Evolutionary conservation across 1,140 invertebrate species (phyloP).

Genomic region (Amphibalanus amphitrite): DNA sequence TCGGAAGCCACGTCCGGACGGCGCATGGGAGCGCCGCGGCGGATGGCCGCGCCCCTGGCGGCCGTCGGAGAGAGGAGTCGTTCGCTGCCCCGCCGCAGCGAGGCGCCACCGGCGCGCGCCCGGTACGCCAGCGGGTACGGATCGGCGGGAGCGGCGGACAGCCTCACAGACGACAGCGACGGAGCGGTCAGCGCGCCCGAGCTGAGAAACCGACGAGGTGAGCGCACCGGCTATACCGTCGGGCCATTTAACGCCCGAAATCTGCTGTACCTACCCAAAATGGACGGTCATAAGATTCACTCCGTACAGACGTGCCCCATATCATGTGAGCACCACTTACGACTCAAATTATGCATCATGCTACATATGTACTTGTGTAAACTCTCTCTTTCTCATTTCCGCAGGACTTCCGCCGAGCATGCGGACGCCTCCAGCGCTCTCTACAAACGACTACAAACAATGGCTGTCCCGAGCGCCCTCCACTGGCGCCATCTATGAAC

Average conservation of each 20-base stretch:
- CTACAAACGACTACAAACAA: constrained; percentile 72
- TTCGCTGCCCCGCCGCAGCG: constrained; percentile 17
- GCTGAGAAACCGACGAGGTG: constrained; percentile 20
- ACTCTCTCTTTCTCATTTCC: constrained; percentile 7
- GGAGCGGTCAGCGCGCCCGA: constrained; percentile 64
- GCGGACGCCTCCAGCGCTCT: constrained; percentile 51
- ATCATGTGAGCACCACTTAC: too few species aligned
- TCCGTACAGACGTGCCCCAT: too few species aligned
- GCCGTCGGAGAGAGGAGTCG: not conserved
- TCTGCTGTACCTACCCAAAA: too few species aligned
- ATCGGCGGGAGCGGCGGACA: constrained; percentile 28
- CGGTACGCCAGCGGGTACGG: constrained; percentile 21
- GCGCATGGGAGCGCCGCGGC: constrained; percentile 17
- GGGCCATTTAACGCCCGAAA: too few species aligned
- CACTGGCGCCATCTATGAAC: constrained; percentile 78
- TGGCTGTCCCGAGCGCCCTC: constrained; percentile 77
- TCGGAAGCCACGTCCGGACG: constrained; percentile 53
- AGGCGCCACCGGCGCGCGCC: constrained; percentile 7
- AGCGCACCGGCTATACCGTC: too few species aligned
- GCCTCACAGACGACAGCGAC: constrained; percentile 52
- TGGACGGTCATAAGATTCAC: too few species aligned
- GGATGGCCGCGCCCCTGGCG: constrained; percentile 33
- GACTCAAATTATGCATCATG: too few species aligned
- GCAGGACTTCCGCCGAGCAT: constrained; percentile 31
- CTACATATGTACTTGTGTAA: too few species aligned